Conservation (phyloP, 2,113 vertebrate genomes). For the Mystacornis crossleyi region DNA sequence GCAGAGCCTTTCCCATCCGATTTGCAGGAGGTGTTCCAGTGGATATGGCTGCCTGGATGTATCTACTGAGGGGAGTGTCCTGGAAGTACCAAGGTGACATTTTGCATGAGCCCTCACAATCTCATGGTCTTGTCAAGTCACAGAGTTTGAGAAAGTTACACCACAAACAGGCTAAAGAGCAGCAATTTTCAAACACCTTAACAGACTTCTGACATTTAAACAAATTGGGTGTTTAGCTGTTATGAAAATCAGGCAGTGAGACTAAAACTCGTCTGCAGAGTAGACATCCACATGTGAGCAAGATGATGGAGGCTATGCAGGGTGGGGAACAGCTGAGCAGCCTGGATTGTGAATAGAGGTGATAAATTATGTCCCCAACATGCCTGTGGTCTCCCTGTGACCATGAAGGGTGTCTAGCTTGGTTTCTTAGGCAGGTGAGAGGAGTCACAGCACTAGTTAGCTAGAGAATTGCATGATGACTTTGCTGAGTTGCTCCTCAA, state of each 20-base stretch:
- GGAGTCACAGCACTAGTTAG: not conserved
- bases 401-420: not conserved
- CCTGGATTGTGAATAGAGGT: not conserved
- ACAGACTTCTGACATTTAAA: not conserved
- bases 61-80: not conserved
- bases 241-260: not conserved
- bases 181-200: not conserved
- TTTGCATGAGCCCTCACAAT: not conserved
- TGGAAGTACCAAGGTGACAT: not conserved
- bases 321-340: not conserved
- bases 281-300: not conserved
- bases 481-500: not conserved
- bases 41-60: not conserved
- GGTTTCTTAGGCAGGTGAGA: not conserved
- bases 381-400: not conserved
- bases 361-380: not conserved
- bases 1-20: not conserved
- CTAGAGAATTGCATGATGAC: not conserved
- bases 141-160: not conserved
- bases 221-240: not conserved
- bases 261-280: not conserved
- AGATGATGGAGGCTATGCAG: not conserved
- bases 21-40: not conserved
- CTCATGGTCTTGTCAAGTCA: not conserved
- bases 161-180: not conserved